Conservation (phyloP, 2,797 vertebrate genomes). For the Tapera naevia region DNA sequence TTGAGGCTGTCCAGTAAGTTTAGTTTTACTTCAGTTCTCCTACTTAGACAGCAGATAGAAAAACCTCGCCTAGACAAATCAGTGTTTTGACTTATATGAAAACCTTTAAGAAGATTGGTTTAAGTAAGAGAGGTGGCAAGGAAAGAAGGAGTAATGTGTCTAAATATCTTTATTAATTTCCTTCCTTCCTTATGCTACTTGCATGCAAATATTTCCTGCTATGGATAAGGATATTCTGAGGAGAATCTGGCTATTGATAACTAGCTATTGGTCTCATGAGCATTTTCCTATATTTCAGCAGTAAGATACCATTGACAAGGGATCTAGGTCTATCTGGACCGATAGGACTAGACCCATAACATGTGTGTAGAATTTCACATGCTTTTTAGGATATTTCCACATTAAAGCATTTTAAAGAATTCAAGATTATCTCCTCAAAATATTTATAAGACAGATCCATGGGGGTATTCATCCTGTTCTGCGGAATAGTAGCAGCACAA, state of each 20-base stretch:
- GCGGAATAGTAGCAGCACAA: conserved; percentile 19
- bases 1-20: background rate
- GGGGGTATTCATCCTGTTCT: conserved; percentile 18
- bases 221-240: background rate
- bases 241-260: background rate
- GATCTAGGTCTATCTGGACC: background rate
- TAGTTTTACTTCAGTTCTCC: background rate
- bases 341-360: background rate
- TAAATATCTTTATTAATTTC: background rate
- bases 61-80: background rate
- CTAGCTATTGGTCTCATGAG: background rate
- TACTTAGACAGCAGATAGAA: background rate
- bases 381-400: background rate
- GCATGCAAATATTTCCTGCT: background rate
- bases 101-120: background rate
- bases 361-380: background rate
- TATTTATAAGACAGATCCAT: conserved; percentile 41
- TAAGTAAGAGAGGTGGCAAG: background rate
- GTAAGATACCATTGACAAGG: background rate
- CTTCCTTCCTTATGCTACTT: background rate
- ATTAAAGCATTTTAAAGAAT: conserved; percentile 36
- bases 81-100: background rate
- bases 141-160: background rate
- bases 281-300: background rate
- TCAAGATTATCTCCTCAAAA: conserved; percentile 44